These are phyloP conservation scores for Oxytorus armatus DNA, from an alignment of 2,888 invertebrate genomes.

Conservation along the genomic window DNA sequence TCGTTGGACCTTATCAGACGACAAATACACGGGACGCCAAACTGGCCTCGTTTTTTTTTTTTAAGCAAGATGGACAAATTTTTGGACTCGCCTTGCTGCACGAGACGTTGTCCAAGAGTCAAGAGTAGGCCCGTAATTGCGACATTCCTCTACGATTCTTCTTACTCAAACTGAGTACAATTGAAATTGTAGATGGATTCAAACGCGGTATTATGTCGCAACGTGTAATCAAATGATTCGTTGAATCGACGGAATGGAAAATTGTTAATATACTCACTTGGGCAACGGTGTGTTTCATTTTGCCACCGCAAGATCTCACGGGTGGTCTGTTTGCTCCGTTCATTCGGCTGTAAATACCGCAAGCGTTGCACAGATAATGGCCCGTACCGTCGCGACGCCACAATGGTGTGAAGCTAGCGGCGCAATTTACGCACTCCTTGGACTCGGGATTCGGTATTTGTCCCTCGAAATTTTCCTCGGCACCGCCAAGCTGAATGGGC, in stretches of 20 bases:
- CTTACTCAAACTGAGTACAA: neutral
- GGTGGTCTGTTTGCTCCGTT: conserved; percentile 87
- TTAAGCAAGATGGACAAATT: conserved; percentile 77
- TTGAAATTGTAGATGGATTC: too few relatives aligned
- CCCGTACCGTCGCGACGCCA: conserved; percentile 95
- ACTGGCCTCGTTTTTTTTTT: conserved; percentile 79
- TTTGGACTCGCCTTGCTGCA: conserved; percentile 62
- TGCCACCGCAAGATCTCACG: conserved; percentile 76
- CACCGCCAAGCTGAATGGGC: conserved; percentile 83
- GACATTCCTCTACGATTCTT: neutral
- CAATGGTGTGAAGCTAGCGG: conserved; percentile 89
- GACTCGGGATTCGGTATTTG: conserved; percentile 85
- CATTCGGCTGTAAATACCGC: conserved; percentile 86
- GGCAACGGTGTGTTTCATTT: conserved; percentile 79
- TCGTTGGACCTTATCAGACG: conserved; percentile 76
- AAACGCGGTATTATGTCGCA: neutral
- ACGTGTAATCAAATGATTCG: neutral
- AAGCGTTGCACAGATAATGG: conserved; percentile 95
- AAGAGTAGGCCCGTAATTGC: conserved; percentile 9
- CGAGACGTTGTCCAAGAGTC: conserved; percentile 18
- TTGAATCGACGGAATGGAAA: neutral
- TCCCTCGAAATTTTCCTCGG: conserved; percentile 86
- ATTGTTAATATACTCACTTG: conserved; percentile 75
- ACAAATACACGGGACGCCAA: conserved; percentile 74
- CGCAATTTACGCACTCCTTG: conserved; percentile 90